phyloP scores from a whole-genome alignment of 2,888 invertebrate genomes.

The Tenthredo livida region DNA sequence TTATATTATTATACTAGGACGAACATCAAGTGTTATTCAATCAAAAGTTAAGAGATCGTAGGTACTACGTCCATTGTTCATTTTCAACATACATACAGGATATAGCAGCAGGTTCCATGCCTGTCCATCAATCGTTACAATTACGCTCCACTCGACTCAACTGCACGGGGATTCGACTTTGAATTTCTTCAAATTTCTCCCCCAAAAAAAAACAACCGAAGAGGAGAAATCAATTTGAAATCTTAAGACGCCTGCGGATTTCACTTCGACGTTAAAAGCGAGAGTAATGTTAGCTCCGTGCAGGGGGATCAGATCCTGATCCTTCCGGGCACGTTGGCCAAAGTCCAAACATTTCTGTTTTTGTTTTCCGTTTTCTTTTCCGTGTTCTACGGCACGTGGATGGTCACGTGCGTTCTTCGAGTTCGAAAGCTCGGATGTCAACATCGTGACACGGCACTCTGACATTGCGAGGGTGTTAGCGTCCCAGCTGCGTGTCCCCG shows the following conservation, averaged over 20 bases:
- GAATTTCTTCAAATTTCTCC: background rate
- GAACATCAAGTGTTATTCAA: conserved; percentile 56
- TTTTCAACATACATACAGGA: background rate
- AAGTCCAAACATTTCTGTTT: background rate
- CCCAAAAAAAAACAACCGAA: no score
- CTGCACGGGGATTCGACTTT: background rate
- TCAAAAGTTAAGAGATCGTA: conserved; percentile 49
- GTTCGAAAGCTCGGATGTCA: conserved; percentile 5
- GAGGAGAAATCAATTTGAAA: no score
- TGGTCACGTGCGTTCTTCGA: conserved; percentile 26
- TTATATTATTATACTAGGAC: conserved; percentile 63
- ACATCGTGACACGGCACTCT: conserved; percentile 38
- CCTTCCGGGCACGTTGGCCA: background rate
- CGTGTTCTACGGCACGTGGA: background rate
- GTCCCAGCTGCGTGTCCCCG: conserved; percentile 30
- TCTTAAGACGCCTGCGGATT: no score
- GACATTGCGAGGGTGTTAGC: background rate
- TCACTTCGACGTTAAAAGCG: no score
- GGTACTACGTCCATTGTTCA: background rate
- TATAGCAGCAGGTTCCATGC: background rate
- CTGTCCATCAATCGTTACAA: background rate
- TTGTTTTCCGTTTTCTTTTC: background rate
- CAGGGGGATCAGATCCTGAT: no score
- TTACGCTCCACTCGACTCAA: background rate
- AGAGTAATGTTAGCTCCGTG: no score